Conservation (phyloP, 1,140 invertebrate genomes). For the Procambarus virginalis region DNA sequence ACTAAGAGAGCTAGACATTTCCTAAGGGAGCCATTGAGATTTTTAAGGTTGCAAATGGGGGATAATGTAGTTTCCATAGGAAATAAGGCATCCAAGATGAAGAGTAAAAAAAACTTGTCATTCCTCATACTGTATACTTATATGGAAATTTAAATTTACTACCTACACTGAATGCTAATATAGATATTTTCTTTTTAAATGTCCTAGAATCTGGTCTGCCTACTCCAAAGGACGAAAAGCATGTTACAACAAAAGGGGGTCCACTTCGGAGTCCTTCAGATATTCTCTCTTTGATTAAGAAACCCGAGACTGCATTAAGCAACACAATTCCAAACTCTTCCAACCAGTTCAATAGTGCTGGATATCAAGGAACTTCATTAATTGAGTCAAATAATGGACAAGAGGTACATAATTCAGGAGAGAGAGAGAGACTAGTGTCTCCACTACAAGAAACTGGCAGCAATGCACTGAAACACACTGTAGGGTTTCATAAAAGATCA, state of each 20-base stretch:
- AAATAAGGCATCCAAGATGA: too few species aligned
- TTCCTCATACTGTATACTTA: too few species aligned
- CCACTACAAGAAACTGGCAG: not conserved
- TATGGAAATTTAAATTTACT: too few species aligned
- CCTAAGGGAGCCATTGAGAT: too few species aligned
- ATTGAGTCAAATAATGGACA: not conserved
- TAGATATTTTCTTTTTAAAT: not conserved
- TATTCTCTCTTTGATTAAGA: conserved; percentile 41
- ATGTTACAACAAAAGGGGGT: not conserved
- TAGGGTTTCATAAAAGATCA: not conserved
- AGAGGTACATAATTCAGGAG: not conserved
- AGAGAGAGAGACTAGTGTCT: not conserved
- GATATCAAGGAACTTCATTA: not conserved
- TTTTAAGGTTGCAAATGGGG: too few species aligned
- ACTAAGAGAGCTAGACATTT: too few species aligned
- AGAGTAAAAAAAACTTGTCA: too few species aligned
- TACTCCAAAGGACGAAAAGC: not conserved
- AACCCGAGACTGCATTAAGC: not conserved
- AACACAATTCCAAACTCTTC: not conserved
- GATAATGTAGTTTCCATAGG: too few species aligned
- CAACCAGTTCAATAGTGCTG: not conserved
- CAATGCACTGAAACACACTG: not conserved
- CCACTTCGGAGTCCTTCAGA: conserved; percentile 25
- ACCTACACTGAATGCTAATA: too few species aligned
- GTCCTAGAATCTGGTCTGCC: not conserved